phyloP scores from a whole-genome alignment of 1,140 invertebrate species.

The Zaprionus inermis region DNA sequence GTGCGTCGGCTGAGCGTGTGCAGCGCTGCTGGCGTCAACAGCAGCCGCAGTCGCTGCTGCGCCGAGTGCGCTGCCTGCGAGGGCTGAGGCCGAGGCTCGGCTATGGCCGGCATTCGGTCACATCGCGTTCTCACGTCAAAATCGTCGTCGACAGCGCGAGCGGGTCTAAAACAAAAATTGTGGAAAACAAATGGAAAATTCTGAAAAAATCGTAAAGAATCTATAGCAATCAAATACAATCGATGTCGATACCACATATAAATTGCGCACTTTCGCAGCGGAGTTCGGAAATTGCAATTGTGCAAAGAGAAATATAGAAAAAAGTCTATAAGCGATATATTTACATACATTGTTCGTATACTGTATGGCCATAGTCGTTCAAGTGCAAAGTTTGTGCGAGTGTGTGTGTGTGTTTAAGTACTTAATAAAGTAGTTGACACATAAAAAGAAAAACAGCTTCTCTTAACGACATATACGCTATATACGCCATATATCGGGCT shows the following conservation, averaged over 20 bases:
- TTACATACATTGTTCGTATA: conserved; percentile 24
- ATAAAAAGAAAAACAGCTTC: conserved; percentile 15
- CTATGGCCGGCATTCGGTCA: conserved; percentile 73
- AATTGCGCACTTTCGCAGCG: conserved; percentile 26
- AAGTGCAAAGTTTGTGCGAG: conserved; percentile 40
- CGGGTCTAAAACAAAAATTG: conserved; percentile 27
- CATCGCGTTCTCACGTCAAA: conserved; percentile 78
- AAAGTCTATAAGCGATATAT: conserved; percentile 33
- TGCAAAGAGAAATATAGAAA: conserved; percentile 14
- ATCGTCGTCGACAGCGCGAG: conserved; percentile 55
- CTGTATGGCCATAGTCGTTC: conserved; percentile 26
- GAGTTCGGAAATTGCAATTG: conserved; percentile 18
- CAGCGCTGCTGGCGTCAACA: conserved; percentile 34
- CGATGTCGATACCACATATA: not conserved
- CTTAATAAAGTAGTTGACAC: conserved; percentile 27
- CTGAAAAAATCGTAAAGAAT: conserved; percentile 7
- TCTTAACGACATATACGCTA: conserved; percentile 9
- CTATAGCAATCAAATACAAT: not conserved
- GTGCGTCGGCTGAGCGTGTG: conserved; percentile 2
- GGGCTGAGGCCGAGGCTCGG: conserved; percentile 56
- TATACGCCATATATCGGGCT: not conserved
- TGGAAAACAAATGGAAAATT: not conserved
- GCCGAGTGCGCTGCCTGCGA: conserved; percentile 38
- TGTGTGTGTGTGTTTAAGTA: conserved; percentile 29
- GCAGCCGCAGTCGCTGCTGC: conserved; percentile 32